Evolutionary conservation across 2,888 invertebrate genomes (phyloP).

Genomic region (Malachius bipustulatus): DNA sequence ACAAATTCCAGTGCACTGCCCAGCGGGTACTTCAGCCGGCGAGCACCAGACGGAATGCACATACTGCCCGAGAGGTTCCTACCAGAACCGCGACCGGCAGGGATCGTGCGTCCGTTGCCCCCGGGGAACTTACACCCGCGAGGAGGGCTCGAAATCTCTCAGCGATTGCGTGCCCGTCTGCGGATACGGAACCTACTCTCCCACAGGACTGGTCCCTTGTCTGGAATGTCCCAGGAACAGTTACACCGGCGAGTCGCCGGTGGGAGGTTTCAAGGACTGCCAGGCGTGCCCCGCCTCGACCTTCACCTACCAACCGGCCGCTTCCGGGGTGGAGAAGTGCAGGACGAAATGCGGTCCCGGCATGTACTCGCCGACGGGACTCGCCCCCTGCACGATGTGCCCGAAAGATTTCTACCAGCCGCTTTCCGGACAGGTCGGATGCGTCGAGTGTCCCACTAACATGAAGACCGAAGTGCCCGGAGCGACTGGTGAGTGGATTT

Average conservation of each 20-base stretch:
- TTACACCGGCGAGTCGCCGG: constrained; percentile 76
- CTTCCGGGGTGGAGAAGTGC: constrained; percentile 69
- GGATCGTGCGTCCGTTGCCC: constrained; percentile 85
- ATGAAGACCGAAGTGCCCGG: constrained; percentile 76
- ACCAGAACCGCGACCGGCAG: constrained; percentile 86
- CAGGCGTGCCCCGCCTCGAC: constrained; percentile 83
- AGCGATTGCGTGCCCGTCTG: constrained; percentile 87
- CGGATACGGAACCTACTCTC: constrained; percentile 91
- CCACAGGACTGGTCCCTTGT: constrained; percentile 87
- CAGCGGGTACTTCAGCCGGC: constrained; percentile 88
- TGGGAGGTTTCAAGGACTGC: constrained; percentile 86
- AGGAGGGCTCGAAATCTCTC: constrained; percentile 78
- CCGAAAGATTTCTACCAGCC: constrained; percentile 89
- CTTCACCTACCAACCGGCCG: constrained; percentile 86
- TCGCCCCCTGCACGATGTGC: constrained; percentile 88
- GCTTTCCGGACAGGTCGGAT: constrained; percentile 68
- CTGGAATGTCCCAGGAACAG: constrained; percentile 89
- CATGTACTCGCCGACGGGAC: constrained; percentile 82
- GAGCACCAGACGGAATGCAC: constrained; percentile 85
- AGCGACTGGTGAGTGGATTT: constrained; percentile 61
- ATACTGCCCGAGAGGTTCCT: constrained; percentile 83
- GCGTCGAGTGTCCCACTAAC: constrained; percentile 82
- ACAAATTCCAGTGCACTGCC: constrained; percentile 72
- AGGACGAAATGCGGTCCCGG: constrained; percentile 83
- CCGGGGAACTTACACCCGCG: constrained; percentile 82